Conservation (phyloP, 2,113 vertebrate genomes). For the Alligator mississippiensis region DNA sequence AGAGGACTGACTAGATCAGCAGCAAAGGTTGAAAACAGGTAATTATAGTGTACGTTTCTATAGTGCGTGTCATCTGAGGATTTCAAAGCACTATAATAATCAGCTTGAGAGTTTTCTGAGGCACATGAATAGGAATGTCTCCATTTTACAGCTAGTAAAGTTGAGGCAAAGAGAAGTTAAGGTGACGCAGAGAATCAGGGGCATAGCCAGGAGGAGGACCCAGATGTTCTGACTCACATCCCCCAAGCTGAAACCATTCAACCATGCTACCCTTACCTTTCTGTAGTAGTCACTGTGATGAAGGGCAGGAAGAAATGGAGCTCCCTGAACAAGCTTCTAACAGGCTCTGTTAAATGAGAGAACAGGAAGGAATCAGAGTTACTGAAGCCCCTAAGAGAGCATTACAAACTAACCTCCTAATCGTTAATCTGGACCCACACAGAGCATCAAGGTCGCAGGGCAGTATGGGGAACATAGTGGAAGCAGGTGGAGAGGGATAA, state of each 20-base stretch:
- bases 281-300: background rate
- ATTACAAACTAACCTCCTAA: background rate
- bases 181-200: conserved; percentile 7
- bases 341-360: background rate
- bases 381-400: background rate
- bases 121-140: conserved; percentile 15
- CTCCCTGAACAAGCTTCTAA: too few relatives aligned
- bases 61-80: conserved; percentile 62
- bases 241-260: background rate
- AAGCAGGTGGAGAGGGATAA: background rate
- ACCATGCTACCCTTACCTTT: background rate
- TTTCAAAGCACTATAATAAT: conserved; percentile 62
- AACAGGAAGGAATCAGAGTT: background rate
- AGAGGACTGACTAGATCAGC: conserved; percentile 52
- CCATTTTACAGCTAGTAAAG: conserved; percentile 14
- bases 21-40: conserved; percentile 63
- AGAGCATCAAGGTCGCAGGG: too few relatives aligned
- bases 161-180: background rate
- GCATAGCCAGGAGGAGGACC: conserved; percentile 1
- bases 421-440: background rate
- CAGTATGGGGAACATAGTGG: background rate
- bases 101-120: conserved; percentile 44
- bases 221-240: conserved; percentile 26
- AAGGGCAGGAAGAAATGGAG: background rate
- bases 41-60: conserved; percentile 63